Evolutionary conservation across 1,140 invertebrate genomes (phyloP), one percentile per base, ranked within the genome.

Genomic region (Triops longicaudatus): DNA sequence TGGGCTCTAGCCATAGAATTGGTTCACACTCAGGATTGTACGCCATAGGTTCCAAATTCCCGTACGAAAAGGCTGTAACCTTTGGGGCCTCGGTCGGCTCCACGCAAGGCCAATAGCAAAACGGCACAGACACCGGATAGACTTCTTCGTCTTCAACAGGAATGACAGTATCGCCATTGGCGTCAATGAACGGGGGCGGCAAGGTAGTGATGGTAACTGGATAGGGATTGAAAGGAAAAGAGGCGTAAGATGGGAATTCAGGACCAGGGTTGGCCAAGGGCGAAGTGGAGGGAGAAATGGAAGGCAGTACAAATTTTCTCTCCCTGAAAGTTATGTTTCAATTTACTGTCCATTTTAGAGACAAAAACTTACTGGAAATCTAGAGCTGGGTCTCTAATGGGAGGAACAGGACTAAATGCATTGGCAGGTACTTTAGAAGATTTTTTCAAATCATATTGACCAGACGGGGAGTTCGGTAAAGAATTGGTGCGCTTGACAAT

Each of bases 311-410:
- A 17, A 63, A n/a, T 5, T 63, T 22, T 22, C 7, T 63, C 50
- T 63, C 50, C 50, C 50, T 63, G 50, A 17, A 63, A 63, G 50
- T 0, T 37, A 37, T 37, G 2, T 37, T 37, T 37, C 31, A 37
- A 37, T 37, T 37, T 4, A 37, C 31, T 2, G 31, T 4, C 31
- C 31, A 37, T 37, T 37, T 63, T n/a, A 63, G 9, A 12, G 6
- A 12, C 1, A 72, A 31, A 73, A 26, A 26, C 72, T 26, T 73
- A 42, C 76, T 77, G 72, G 76, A 77, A n/a, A 31, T 37, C 73
- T 22, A 31, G 6, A 17, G 17, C 26, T 9, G 73, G 22, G 14
- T 37, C 73, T 22, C 28, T 26, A 14, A 12, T n/a, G 7, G 0
- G 26, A 12, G 3, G 7, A 4, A 5, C 28, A 10, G 5, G 73